These are phyloP conservation scores for Panthera uncia DNA, from an alignment of 2,113 vertebrate genomes.

Conservation along the genomic window DNA sequence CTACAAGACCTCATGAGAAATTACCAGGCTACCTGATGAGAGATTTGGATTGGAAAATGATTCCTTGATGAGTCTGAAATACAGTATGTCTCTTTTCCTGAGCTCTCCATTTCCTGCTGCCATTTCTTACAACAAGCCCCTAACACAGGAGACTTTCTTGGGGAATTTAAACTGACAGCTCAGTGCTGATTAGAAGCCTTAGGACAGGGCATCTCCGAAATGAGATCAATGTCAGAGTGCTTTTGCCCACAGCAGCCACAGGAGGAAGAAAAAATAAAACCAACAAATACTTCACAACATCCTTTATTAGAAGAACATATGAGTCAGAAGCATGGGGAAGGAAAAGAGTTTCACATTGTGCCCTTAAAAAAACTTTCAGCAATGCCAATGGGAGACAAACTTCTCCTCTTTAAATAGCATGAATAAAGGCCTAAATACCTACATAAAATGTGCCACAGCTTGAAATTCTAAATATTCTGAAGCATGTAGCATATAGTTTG, in stretches of 20 bases:
- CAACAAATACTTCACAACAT: background rate
- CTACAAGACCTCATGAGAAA: background rate
- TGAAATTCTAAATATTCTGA: background rate
- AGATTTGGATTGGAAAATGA: conserved; percentile 42
- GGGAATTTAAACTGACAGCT: conserved; percentile 78
- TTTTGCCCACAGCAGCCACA: background rate
- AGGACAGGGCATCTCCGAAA: conserved; percentile 67
- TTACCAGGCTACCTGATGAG: background rate
- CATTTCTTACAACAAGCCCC: conserved; percentile 45
- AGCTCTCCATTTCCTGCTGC: conserved; percentile 59
- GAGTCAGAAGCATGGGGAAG: conserved; percentile 61
- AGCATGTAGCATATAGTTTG: background rate
- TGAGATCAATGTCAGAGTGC: conserved; percentile 77
- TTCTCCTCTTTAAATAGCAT: background rate
- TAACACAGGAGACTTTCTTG: conserved; percentile 67
- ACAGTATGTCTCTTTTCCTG: conserved; percentile 24
- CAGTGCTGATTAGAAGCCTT: conserved; percentile 71
- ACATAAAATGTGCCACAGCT: background rate
- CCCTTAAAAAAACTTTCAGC: background rate
- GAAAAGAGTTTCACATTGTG: background rate
- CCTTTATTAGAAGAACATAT: conserved; percentile 64
- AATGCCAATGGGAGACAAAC: background rate
- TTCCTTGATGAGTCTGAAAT: conserved; percentile 49
- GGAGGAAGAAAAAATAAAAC: conserved; percentile 28
- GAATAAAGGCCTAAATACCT: background rate